These are phyloP conservation scores for Thereuonema tuberculata DNA, from an alignment of 1,140 invertebrate genomes.

Conservation along the genomic window DNA sequence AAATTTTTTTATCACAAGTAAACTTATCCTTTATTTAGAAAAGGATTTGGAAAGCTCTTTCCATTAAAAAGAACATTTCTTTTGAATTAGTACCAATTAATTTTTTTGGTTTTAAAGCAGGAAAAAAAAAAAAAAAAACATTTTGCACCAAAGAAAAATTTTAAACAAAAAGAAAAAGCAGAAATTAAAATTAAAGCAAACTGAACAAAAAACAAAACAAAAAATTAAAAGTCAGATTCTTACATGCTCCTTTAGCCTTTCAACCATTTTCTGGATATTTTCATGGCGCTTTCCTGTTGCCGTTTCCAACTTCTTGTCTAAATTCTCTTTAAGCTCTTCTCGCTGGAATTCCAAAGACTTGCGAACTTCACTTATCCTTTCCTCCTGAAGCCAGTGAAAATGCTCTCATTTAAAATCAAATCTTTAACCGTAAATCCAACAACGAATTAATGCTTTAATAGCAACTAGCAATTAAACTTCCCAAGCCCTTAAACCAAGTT, in stretches of 20 bases:
- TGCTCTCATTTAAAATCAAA: too few relatives aligned
- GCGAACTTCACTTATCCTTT: constrained; percentile 45
- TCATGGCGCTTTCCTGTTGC: constrained; percentile 70
- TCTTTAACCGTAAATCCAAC: too few relatives aligned
- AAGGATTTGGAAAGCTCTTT: not conserved
- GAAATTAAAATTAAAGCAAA: not conserved
- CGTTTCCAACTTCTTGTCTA: constrained; percentile 68
- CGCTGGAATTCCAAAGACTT: constrained; percentile 65
- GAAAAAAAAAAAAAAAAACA: not conserved
- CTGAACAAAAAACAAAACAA: not conserved
- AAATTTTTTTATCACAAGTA: too few relatives aligned
- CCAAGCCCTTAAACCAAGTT: not conserved
- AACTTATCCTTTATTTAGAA: too few relatives aligned
- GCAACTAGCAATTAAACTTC: too few relatives aligned
- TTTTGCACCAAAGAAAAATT: not conserved
- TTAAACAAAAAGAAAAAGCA: not conserved
- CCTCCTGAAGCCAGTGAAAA: not conserved
- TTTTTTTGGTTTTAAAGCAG: not conserved
- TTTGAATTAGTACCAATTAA: not conserved
- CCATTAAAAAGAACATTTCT: not conserved
- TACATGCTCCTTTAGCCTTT: constrained; percentile 77
- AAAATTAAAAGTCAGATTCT: constrained; percentile 30
- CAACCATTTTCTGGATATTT: constrained; percentile 72
- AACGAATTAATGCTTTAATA: too few relatives aligned
- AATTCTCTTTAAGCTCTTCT: constrained; percentile 59